Base-by-base conservation (phyloP, 2,113 vertebrate genomes). In the Leptocoma aspasia region DNA sequence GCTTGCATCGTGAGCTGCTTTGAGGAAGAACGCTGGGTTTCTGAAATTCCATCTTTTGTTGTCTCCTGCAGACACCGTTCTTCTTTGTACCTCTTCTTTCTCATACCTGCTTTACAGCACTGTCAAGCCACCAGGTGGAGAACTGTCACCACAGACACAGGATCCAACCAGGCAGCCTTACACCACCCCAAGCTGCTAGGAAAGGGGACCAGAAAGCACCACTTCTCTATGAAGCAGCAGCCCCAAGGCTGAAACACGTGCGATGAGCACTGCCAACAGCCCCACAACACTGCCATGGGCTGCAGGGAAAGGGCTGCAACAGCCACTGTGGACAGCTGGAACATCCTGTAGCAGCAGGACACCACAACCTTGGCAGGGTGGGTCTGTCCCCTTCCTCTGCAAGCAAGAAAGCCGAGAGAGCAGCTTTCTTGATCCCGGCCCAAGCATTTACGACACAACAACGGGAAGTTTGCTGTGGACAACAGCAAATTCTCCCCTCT, bases 61-160 rank as follows among this genome's bases (percentile, higher is more conserved):
- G 11, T 75, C 35, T 86, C 13, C 22, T 63, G 8, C 0, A 0
- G 39, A 52, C 33, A 22, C 52, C 0, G 0, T 49, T 71, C 15
- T 61, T 37, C 39, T 64, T 82, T 41, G 28, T 56, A 13, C 53
- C 30, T 61, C 13, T 49, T 42, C 18, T 83, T 19, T 37, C n/a
- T 72, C 77, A 7, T 12, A 11, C 8, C 31, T 73, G 27, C 50
- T 73, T 47, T 3, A 9, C 54, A 66, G 71, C 31, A 15, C 12
- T 9, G 27, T 7, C 14, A 33, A 53, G n/a, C 37, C 50, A 23
- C 30, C 30, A n/a, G 20, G 33, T 7, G 26, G 27, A 13, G 23
- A 81, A 14, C 2, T 1, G 0, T 9, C 35, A 23, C 18, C 15
- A 10, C 4, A 4, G 42, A 18, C 18, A 19, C 11, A 2, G 18